Evolutionary conservation across 2,113 vertebrate genomes (phyloP).

Genomic region (Erythrocercus mccallii): DNA sequence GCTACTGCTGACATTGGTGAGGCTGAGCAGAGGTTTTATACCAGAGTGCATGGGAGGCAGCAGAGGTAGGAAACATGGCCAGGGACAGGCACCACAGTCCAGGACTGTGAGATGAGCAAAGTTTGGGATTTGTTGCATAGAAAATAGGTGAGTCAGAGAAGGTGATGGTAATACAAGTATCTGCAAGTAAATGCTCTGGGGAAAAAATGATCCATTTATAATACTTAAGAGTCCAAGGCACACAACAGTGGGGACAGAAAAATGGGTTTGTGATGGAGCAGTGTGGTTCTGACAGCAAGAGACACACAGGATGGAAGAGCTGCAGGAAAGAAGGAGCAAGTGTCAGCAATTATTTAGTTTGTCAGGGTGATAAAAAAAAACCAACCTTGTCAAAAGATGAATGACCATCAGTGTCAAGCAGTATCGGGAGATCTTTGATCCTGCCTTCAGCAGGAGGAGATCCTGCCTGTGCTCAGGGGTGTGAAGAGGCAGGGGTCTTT

Average conservation of each 20-base stretch:
- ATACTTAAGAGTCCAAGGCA: background rate
- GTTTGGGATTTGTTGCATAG: background rate
- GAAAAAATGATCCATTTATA: accelerated
- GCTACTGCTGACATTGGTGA: background rate
- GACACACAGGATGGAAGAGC: background rate
- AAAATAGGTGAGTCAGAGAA: background rate
- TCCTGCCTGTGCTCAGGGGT: background rate
- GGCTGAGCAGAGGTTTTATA: background rate
- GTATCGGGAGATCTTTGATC: background rate
- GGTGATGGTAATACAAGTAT: background rate
- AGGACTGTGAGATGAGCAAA: background rate
- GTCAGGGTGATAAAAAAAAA: background rate
- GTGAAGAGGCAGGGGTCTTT: background rate
- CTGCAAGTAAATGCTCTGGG: background rate
- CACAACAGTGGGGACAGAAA: accelerated
- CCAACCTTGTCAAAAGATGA: background rate
- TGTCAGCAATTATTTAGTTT: background rate
- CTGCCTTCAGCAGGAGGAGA: background rate
- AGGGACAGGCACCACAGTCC: background rate
- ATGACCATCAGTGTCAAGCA: background rate
- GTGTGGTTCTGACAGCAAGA: background rate
- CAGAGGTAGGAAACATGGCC: background rate
- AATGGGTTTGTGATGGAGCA: background rate
- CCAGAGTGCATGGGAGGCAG: background rate
- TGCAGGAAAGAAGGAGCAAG: background rate